Evolutionary conservation across 2,888 invertebrate species (phyloP).

Genomic region (Mythimna impura): DNA sequence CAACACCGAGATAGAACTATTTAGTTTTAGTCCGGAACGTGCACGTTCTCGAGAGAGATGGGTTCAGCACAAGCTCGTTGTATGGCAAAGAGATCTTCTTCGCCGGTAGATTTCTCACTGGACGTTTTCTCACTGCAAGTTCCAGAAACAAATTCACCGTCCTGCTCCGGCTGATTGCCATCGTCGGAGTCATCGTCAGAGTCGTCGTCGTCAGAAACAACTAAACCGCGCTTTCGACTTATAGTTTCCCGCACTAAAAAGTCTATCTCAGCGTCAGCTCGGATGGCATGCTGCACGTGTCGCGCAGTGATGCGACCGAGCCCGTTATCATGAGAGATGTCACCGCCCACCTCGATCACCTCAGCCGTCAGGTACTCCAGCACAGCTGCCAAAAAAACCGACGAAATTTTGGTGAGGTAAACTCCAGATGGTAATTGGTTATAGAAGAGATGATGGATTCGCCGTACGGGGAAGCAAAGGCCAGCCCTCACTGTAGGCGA

Average conservation of each 20-base stretch:
- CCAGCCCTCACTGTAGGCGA: not conserved
- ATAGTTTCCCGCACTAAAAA: not conserved
- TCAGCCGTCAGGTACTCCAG: conserved; percentile 27
- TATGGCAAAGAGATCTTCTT: not conserved
- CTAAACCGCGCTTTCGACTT: not conserved
- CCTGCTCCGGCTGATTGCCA: too few relatives aligned
- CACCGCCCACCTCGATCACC: not conserved
- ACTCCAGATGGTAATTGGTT: rapidly evolving
- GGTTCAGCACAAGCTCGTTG: not conserved
- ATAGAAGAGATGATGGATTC: not conserved
- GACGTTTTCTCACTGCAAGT: not conserved
- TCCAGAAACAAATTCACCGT: too few relatives aligned
- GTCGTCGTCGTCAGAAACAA: not conserved
- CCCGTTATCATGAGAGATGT: rapidly evolving
- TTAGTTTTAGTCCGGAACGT: not conserved
- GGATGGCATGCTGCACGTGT: not conserved
- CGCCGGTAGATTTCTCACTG: not conserved
- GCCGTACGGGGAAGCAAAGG: conserved; percentile 2
- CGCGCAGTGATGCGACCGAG: not conserved
- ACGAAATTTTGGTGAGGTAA: rapidly evolving
- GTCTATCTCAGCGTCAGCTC: not conserved
- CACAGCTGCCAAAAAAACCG: conserved; percentile 8
- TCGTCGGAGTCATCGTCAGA: not conserved
- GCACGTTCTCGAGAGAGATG: not conserved
- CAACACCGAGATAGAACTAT: not conserved